These are phyloP conservation scores for Corynorhinus townsendii DNA, from an alignment of 2,113 vertebrate species.

Conservation along the genomic window DNA sequence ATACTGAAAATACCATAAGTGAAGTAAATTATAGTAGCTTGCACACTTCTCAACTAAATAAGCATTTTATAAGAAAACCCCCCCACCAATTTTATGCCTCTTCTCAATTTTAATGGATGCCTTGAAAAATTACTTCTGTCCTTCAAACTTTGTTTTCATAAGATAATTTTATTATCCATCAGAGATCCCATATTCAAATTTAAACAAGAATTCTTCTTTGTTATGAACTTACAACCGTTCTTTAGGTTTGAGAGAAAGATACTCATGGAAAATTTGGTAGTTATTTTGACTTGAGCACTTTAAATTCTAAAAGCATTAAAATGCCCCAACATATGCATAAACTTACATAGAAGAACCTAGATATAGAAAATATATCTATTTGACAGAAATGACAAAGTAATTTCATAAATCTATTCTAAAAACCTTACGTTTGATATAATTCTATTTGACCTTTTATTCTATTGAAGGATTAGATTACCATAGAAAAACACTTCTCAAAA, in stretches of 20 bases:
- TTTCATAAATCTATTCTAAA: neutral
- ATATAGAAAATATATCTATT: conserved; percentile 35
- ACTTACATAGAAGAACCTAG: neutral
- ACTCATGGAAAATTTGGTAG: neutral
- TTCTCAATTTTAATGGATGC: conserved; percentile 21
- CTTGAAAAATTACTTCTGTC: conserved; percentile 18
- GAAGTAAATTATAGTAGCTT: conserved; percentile 22
- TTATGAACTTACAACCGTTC: neutral
- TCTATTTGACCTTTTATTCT: conserved; percentile 17
- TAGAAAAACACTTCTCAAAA: neutral
- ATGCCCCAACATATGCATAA: conserved; percentile 2
- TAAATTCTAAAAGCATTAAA: conserved; percentile 9
- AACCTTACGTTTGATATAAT: neutral
- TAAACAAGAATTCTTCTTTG: conserved; percentile 19
- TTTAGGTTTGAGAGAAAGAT: neutral
- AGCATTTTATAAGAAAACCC: conserved; percentile 7
- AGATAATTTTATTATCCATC: neutral
- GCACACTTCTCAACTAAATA: conserved; percentile 38
- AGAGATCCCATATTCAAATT: neutral
- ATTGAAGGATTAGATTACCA: neutral
- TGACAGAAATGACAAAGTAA: conserved; percentile 29
- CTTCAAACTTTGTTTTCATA: conserved; percentile 33
- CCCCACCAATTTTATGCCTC: neutral
- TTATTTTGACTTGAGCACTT: conserved; percentile 21
- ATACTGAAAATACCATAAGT: conserved; percentile 21